Base-by-base conservation (phyloP, 2,888 invertebrate species). In the Drosophila subquinaria region DNA sequence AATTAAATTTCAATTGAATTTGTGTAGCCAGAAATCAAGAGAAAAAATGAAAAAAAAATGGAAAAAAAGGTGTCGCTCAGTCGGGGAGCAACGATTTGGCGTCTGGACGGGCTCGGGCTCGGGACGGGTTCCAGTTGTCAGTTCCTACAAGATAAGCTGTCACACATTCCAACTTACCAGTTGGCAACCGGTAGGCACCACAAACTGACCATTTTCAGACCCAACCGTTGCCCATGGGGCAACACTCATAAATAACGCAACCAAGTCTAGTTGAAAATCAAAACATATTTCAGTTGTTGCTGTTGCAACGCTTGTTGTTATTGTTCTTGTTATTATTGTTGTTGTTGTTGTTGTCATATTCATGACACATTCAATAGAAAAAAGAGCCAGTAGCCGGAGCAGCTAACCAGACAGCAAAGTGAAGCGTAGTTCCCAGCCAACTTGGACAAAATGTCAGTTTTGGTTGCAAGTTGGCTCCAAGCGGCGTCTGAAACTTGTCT, bases 1-100 rank as follows among this genome's bases (percentile, higher is more conserved):
- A 91, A 91, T 91, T 91, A 92, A 91, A 92, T 90, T 91, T 92
- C 92, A 91, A 91, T 91, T 91, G 91, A 92, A 92, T 86, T 89
- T 91, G 84, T 90, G 90, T 80, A 80, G 74, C 77, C 81, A 79
- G 76, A 89, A 77, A 80, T 69, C 72, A 65, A 70, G 66, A 45
- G 38, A 51, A 33, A 68, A 62, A 57, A 69, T 65, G 52, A 53
- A 30, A 59, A 56, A 53, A 53, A 30, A 59, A 56, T 53, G 33
- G 17, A 50, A 56, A 61, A 59, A 77, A 79, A 69, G 65, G 69
- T 84, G 73, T 68, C 81, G 74, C 88, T 72, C 89, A 77, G 88
- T 87, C 82, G 88, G 89, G 83, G 47, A 30, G 42, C 36, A 43
- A 20, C 36, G 42, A 10, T 51, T 42, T 45, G 50, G 53, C 74